These are phyloP conservation scores for Thryonomys swinderianus DNA, from an alignment of 2,113 vertebrate species.

Conservation along the genomic window DNA sequence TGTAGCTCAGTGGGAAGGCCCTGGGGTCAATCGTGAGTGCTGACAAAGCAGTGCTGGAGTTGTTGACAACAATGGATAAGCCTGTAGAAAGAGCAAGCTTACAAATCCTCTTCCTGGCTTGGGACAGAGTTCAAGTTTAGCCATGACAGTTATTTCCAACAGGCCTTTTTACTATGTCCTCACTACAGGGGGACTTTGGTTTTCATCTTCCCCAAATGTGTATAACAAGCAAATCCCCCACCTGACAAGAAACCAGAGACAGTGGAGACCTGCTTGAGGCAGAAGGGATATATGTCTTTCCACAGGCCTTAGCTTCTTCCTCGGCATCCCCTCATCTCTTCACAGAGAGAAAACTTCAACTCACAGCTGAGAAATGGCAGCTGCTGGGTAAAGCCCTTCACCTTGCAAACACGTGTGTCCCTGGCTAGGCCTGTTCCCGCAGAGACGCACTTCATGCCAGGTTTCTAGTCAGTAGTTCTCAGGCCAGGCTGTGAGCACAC, in stretches of 20 bases:
- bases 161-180: neutral
- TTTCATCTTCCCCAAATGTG: neutral
- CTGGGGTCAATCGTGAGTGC: too few relatives aligned
- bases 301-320: neutral
- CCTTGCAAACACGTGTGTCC: slow-evolving; percentile 12
- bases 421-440: neutral
- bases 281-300: neutral
- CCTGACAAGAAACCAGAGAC: neutral
- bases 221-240: neutral
- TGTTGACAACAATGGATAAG: neutral
- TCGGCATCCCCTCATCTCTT: neutral
- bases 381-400: neutral
- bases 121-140: neutral
- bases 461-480: too few relatives aligned
- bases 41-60: neutral
- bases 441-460: neutral
- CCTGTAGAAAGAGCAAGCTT: neutral
- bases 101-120: neutral
- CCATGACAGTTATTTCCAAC: neutral
- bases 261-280: neutral
- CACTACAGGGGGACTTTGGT: neutral
- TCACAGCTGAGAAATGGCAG: too few relatives aligned
- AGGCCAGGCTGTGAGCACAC: neutral
- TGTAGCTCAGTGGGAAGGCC: too few relatives aligned
- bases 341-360: too few relatives aligned